Evolutionary conservation across 30 jellyfish, hydroid and myxozoan genomes (phyloP).

Genomic region (Aurelia coerulea): DNA sequence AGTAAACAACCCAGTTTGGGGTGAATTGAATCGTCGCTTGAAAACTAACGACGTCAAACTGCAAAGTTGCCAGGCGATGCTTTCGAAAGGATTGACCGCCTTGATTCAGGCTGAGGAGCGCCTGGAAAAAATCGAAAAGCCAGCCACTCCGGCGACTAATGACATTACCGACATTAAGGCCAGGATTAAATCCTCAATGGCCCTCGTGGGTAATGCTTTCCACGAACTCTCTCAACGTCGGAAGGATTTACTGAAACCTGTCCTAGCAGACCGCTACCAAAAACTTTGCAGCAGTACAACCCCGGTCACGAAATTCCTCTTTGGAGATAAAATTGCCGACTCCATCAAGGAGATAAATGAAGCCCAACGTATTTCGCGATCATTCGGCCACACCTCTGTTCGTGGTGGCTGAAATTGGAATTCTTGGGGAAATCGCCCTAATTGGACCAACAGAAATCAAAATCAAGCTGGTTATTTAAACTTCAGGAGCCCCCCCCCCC

Average conservation of each 20-base stretch:
- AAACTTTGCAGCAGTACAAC: not conserved
- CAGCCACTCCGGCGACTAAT: not conserved
- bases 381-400: not conserved
- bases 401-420: not conserved
- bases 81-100: not conserved
- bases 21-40: not conserved
- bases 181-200: too few species aligned
- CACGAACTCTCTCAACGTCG: not conserved
- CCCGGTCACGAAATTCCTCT: not conserved
- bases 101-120: not conserved
- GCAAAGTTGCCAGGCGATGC: not conserved
- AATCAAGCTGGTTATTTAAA: not conserved
- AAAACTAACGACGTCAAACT: not conserved
- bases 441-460: not conserved
- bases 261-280: conserved; percentile 2
- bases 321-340: not conserved
- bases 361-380: not conserved
- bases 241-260: not conserved
- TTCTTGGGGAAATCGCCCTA: not conserved
- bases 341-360: not conserved
- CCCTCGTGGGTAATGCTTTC: not conserved
- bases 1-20: not conserved
- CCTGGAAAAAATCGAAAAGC: not conserved
- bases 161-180: not conserved
- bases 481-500: conserved; percentile 6